Evolutionary conservation across 2,113 vertebrate genomes (phyloP), one percentile per base, ranked within the genome.

Genomic region (Datnioides undecimradiatus): DNA sequence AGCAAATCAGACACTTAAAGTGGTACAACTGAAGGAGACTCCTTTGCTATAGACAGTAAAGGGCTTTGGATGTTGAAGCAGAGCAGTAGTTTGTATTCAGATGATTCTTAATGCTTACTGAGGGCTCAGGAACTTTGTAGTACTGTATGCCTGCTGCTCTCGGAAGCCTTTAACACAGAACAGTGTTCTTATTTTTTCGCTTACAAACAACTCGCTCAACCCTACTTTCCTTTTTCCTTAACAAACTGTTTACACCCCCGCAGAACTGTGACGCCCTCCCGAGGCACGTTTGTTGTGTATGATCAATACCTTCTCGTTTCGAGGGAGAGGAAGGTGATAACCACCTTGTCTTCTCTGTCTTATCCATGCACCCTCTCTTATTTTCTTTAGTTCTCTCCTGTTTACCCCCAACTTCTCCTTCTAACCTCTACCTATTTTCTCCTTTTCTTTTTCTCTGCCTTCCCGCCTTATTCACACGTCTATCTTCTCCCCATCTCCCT

Each of bases 101-200:
- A 86, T 36, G 64, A 88, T 89, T 90, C 82, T 87, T 78, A 83
- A 87, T 77, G 87, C 89, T 90, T 89, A 70, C 87, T 85, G 93
- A 91, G 93, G 93, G 93, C 93, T 95, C 93, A 92, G 93, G 90
- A 93, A 93, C 86, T 91, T 92, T 91, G 83, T 92, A 87, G 88
- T 91, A 88, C 83, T 86, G 64, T 90, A 80, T 77, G 65, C 90
- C 91, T 83, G 84, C 87, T 81, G 92, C 91, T 90, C 91, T 90
- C 72, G 3, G 91, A 92, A 92, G 91, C 90, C 90, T 93, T 88
- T 86, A 87, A 93, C 82, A 86, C 87, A 88, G 67, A 86, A 91
- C 84, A 62, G 48, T 84, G 77, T 82, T 91, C 73, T 88, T 83
- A 57, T 71, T 60, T 69, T 81, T 80, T 59, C 76, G 66, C 80